phyloP scores from a whole-genome alignment of 2,113 vertebrate species.

The Vimba vimba region DNA sequence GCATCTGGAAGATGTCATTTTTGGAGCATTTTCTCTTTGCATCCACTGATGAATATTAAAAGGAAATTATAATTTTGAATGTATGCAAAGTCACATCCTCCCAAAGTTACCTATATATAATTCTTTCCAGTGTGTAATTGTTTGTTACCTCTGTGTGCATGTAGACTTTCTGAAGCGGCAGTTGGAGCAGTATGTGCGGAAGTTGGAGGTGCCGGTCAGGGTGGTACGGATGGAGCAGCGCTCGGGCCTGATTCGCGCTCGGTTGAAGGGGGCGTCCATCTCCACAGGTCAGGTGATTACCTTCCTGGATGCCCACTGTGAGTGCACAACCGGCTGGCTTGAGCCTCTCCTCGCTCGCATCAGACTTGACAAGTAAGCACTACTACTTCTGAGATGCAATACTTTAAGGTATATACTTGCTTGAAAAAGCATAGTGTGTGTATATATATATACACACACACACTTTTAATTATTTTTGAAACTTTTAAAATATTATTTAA shows the following conservation, averaged over 20 bases:
- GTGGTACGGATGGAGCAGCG: constrained; percentile 98
- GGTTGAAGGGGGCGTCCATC: constrained; percentile 93
- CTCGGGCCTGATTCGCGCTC: constrained; percentile 95
- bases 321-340: constrained; percentile 96
- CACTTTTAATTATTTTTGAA: no score
- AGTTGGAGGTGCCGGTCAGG: constrained; percentile 88
- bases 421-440: no score
- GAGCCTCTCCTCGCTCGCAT: constrained; percentile 95
- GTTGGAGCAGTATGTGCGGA: constrained; percentile 92
- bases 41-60: neutral
- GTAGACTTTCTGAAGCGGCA: constrained; percentile 94
- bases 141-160: constrained; percentile 19
- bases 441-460: no score
- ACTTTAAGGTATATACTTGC: neutral
- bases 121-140: neutral
- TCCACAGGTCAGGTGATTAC: constrained; percentile 98
- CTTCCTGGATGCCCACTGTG: constrained; percentile 97
- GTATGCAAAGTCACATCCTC: no score
- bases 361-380: constrained; percentile 89
- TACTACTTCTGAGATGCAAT: neutral
- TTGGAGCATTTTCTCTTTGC: neutral
- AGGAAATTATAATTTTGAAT: constrained; percentile 8
- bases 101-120: neutral
- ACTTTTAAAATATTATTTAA: no score
- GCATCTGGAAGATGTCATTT: neutral